Conservation (phyloP, 2,113 vertebrate species). For the Callospermophilus lateralis region DNA sequence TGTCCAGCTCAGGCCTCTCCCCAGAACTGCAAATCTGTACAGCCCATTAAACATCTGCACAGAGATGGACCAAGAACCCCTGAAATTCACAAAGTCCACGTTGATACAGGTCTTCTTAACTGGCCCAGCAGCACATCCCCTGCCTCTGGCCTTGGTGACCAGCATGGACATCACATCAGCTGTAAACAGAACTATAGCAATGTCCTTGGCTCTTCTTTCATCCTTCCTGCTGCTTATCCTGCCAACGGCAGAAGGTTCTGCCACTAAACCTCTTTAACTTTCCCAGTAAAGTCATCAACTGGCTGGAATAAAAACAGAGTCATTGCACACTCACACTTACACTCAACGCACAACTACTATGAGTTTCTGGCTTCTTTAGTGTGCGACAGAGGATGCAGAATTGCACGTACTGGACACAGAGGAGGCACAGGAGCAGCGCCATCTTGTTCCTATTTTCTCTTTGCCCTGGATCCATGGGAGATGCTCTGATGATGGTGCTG, state of each 20-base stretch:
- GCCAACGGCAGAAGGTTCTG: neutral
- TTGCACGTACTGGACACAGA: neutral
- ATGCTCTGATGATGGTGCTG: neutral
- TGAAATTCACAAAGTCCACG: neutral
- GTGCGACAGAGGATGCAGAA: neutral
- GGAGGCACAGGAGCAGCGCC: neutral
- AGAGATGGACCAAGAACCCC: neutral
- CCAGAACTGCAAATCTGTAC: constrained; percentile 6
- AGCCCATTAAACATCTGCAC: neutral
- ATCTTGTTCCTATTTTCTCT: neutral
- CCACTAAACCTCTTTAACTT: neutral
- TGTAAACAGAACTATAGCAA: neutral
- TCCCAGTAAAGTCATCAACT: neutral
- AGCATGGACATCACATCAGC: neutral
- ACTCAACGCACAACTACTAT: neutral
- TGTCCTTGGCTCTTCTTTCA: neutral
- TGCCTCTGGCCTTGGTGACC: neutral
- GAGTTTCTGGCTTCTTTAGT: neutral
- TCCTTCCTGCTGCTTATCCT: neutral
- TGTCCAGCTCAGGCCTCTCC: neutral
- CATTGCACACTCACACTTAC: neutral
- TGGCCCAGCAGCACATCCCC: neutral
- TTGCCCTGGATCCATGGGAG: neutral
- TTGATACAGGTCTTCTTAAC: neutral
- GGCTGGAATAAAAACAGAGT: neutral